Percentiles rank a stretch among this genome's conserved stretches.
These are phyloP conservation scores for Piaya cayana DNA, from an alignment of 2,113 vertebrate genomes.

Conservation along the genomic window DNA sequence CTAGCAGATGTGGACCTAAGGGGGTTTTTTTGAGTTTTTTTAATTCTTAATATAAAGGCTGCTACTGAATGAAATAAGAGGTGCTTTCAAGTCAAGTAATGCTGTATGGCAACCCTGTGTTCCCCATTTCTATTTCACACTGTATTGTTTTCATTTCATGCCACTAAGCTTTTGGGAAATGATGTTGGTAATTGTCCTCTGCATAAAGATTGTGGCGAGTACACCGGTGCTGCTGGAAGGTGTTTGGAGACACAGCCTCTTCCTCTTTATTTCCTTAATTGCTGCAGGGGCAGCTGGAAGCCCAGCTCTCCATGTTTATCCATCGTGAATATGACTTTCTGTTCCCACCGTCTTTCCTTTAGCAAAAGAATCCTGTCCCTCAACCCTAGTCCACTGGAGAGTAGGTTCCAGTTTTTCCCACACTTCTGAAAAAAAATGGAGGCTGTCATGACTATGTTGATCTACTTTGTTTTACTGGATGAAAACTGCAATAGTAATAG, in stretches of 20 bases:
- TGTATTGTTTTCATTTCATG: background rate
- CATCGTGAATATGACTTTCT: background rate
- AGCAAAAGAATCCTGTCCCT: background rate
- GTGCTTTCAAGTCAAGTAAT: background rate
- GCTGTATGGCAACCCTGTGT: background rate
- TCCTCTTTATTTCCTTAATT: background rate
- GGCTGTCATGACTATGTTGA: background rate
- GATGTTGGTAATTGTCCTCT: background rate
- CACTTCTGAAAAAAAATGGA: background rate
- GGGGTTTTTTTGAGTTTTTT: background rate
- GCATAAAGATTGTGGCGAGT: background rate
- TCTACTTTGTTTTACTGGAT: conserved; percentile 25
- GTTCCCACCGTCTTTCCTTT: background rate
- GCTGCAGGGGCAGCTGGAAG: background rate
- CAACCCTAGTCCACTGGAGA: background rate
- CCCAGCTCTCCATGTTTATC: background rate
- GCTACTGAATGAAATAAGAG: background rate
- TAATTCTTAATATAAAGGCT: background rate
- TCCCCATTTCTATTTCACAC: background rate
- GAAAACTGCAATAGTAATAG: background rate
- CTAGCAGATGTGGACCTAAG: background rate
- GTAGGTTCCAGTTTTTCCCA: conserved; percentile 30
- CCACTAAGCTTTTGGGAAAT: background rate
- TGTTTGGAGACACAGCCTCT: background rate
- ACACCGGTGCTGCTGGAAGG: fast-evolving